A percentile compares a stretch with the other conserved stretches of the same genome.
Evolutionary conservation across 53 echinoderm and acorn worm genomes (phyloP).

Genomic region (Holothuria leucospilota): DNA sequence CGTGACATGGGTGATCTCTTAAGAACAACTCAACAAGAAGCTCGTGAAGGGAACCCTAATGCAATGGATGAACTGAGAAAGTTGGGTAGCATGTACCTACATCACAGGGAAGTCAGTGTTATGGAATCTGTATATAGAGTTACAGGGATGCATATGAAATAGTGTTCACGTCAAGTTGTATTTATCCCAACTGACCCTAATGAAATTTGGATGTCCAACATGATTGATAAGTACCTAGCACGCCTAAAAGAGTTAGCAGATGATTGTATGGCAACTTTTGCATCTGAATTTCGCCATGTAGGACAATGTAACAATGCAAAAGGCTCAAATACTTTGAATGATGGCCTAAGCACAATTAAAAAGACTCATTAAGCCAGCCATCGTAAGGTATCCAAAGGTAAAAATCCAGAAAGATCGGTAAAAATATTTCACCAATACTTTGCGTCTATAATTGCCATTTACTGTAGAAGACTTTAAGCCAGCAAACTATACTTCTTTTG

Average conservation of each 20-base stretch:
- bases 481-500: background rate
- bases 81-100: conserved; percentile 63
- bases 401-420: background rate
- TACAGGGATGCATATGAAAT: conserved; percentile 63
- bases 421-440: background rate
- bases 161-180: conserved; percentile 65
- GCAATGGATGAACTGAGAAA: conserved; percentile 55
- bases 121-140: conserved; percentile 57
- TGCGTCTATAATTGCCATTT: conserved; percentile 12
- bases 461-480: conserved; percentile 9
- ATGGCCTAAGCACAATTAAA: background rate
- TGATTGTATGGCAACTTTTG: background rate
- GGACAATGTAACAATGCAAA: background rate
- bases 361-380: background rate
- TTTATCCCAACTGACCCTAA: conserved; percentile 69
- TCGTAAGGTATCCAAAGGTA: conserved; percentile 2
- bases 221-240: conserved; percentile 22
- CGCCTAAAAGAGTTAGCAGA: background rate
- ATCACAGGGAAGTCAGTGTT: conserved; percentile 61
- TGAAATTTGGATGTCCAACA: conserved; percentile 11
- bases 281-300: background rate
- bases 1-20: conserved; percentile 76
- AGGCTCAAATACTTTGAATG: background rate
- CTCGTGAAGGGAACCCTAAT: conserved; percentile 64
- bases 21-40: conserved; percentile 62